phyloP scores from a whole-genome alignment of 2,888 invertebrate genomes.

The Drosophila anomalata region DNA sequence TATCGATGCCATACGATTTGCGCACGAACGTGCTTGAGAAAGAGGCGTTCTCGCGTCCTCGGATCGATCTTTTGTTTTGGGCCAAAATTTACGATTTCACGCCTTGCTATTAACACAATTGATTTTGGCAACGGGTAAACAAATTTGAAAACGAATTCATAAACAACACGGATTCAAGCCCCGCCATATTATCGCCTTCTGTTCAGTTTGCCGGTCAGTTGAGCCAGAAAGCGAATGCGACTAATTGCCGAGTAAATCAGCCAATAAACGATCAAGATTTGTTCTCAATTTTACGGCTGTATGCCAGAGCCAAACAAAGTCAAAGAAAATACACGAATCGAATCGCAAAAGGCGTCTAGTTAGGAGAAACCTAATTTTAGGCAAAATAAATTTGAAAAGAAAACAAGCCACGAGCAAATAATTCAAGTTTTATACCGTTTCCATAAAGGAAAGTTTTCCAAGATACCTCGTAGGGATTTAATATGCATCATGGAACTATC shows the following conservation, averaged over 20 bases:
- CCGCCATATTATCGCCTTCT: background rate
- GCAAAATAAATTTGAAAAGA: constrained; percentile 14
- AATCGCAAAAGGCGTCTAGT: constrained; percentile 1
- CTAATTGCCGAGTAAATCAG: constrained; percentile 63
- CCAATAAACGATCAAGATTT: constrained; percentile 18
- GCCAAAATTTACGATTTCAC: constrained; percentile 48
- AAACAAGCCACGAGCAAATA: constrained; percentile 5
- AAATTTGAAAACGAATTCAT: constrained; percentile 10
- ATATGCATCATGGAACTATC: background rate
- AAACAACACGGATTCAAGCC: constrained; percentile 17
- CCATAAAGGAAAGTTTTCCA: background rate
- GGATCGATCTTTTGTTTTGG: constrained; percentile 11
- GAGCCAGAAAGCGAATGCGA: constrained; percentile 52
- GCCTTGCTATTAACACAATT: constrained; percentile 65
- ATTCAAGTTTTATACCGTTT: background rate
- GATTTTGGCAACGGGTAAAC: constrained; percentile 56
- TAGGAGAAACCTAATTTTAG: background rate
- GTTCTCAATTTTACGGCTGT: constrained; percentile 19
- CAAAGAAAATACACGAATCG: constrained; percentile 21
- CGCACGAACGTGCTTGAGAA: constrained; percentile 55
- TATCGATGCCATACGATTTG: constrained; percentile 15
- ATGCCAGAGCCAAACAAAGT: constrained; percentile 5
- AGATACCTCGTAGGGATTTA: too few relatives aligned
- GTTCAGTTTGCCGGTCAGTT: constrained; percentile 5
- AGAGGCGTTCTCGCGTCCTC: constrained; percentile 4